Evolutionary conservation across 2,113 vertebrate genomes (phyloP).

Genomic region (Siphamia tubifer): DNA sequence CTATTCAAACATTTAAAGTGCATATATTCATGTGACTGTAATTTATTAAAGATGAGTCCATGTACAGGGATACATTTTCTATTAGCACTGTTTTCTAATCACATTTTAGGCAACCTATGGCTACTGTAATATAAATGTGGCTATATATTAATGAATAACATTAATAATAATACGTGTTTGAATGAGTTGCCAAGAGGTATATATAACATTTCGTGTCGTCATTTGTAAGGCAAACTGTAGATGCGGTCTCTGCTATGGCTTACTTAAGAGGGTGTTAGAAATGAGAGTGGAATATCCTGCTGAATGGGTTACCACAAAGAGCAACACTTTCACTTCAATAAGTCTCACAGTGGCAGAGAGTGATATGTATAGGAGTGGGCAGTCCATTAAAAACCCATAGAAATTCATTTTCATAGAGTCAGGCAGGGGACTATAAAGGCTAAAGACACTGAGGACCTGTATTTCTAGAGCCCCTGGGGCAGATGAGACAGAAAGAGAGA

Average conservation of each 20-base stretch:
- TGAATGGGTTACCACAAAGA: constrained; percentile 2
- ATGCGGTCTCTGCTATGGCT: constrained; percentile 4
- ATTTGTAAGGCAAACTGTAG: not conserved
- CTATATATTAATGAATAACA: no score
- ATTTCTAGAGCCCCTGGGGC: constrained; percentile 30
- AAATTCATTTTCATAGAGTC: constrained; percentile 51
- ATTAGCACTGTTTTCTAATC: constrained; percentile 24
- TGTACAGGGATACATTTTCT: no score
- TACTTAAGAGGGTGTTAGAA: constrained; percentile 1
- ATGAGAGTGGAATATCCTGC: not conserved
- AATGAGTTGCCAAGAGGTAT: not conserved
- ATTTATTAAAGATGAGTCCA: no score
- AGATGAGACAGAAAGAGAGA: constrained; percentile 43
- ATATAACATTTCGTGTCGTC: not conserved
- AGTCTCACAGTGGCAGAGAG: constrained; percentile 13
- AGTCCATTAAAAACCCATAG: constrained; percentile 39
- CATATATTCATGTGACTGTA: no score
- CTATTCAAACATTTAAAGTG: no score
- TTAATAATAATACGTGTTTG: not conserved
- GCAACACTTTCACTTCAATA: constrained; percentile 6
- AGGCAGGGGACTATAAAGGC: constrained; percentile 26
- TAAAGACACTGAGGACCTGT: constrained; percentile 46
- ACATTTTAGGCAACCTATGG: not conserved
- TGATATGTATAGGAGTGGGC: constrained; percentile 38
- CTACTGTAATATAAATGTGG: no score